phyloP scores from a whole-genome alignment of 2,888 invertebrate genomes.

The Syrphus vitripennis region DNA sequence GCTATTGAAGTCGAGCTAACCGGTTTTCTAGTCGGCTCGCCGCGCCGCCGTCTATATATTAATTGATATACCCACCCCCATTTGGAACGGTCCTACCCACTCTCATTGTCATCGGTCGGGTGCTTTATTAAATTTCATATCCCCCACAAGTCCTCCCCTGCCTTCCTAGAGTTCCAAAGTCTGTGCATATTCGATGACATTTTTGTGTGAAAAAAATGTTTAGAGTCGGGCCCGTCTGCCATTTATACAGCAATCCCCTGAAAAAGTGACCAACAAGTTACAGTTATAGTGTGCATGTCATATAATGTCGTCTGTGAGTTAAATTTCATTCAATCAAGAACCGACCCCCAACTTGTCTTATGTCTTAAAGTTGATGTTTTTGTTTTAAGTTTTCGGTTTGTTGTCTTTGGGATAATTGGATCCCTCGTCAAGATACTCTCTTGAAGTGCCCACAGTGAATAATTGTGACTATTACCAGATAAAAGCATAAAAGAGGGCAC shows the following conservation, averaged over 20 bases:
- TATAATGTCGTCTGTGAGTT: slow-evolving; percentile 34
- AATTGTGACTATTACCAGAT: slow-evolving; percentile 33
- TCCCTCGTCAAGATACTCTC: slow-evolving; percentile 41
- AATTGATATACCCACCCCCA: slow-evolving; percentile 47
- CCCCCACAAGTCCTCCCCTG: not conserved
- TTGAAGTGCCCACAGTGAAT: not conserved
- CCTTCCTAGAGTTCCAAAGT: not conserved
- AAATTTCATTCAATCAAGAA: slow-evolving; percentile 46
- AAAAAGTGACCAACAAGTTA: slow-evolving; percentile 39
- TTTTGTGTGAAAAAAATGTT: slow-evolving; percentile 35
- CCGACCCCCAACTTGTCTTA: not conserved
- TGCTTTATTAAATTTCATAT: slow-evolving; percentile 45
- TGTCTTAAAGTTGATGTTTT: not conserved
- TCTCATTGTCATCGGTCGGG: slow-evolving; percentile 8
- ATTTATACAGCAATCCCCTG: slow-evolving; percentile 17
- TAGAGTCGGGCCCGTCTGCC: not conserved
- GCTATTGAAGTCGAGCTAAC: not conserved
- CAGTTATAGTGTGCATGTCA: slow-evolving; percentile 5
- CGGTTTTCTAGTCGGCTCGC: slow-evolving; percentile 6
- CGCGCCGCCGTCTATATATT: too few relatives aligned
- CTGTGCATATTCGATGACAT: slow-evolving; percentile 2
- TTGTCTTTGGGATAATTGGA: slow-evolving; percentile 39
- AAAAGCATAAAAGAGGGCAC: not conserved
- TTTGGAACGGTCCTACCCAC: slow-evolving; percentile 1
- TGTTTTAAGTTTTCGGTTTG: not conserved